Conservation (phyloP, 2,113 vertebrate species). For the Bubo blakistoni region DNA sequence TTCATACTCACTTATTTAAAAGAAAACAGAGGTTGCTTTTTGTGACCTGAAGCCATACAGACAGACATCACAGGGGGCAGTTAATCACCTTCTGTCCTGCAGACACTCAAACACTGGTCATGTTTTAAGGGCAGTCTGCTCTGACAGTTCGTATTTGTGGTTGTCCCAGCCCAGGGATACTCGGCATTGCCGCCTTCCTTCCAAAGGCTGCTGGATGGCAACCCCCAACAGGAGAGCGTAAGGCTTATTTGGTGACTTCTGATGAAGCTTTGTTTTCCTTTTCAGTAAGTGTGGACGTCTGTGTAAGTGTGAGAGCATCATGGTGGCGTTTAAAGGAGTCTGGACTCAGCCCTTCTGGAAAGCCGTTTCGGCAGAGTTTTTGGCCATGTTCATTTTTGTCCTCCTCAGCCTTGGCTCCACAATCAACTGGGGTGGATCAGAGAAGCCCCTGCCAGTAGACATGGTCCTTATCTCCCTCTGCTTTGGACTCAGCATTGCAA, state of each 20-base stretch:
- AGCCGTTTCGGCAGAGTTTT: constrained; percentile 88
- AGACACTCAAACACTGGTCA: background rate
- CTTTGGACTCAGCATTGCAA: constrained; percentile 95
- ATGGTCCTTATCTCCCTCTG: constrained; percentile 93
- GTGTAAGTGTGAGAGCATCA: constrained; percentile 80
- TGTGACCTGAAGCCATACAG: background rate
- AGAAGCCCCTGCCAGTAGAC: constrained; percentile 81
- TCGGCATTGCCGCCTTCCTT: background rate
- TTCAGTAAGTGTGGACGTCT: constrained; percentile 85
- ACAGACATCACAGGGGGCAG: background rate
- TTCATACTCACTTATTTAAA: background rate
- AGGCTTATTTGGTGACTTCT: background rate
- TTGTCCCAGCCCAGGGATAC: background rate
- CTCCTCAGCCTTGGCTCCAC: constrained; percentile 92
- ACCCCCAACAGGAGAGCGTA: background rate
- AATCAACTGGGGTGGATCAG: constrained; percentile 85
- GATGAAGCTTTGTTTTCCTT: constrained; percentile 41
- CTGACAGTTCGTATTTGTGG: background rate
- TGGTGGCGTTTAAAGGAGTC: constrained; percentile 94
- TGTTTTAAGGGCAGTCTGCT: background rate
- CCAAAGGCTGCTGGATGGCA: background rate
- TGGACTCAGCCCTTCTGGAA: constrained; percentile 97
- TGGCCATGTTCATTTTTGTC: constrained; percentile 92
- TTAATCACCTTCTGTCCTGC: background rate
- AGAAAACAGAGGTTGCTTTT: background rate